These are phyloP conservation scores for Gortyna flavago DNA, from an alignment of 2,888 invertebrate genomes.

Conservation along the genomic window DNA sequence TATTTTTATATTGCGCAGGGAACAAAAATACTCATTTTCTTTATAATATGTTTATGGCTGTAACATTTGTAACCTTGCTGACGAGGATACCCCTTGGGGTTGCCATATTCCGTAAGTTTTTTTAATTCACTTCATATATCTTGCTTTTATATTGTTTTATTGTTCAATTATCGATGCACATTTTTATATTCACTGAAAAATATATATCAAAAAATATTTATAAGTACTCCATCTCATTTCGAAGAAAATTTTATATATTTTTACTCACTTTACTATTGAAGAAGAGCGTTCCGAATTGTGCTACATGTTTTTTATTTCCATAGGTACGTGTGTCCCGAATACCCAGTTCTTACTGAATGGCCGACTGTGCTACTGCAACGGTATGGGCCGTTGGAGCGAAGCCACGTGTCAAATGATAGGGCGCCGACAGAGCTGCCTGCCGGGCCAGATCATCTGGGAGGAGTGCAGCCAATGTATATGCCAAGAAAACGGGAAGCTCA, in stretches of 20 bases:
- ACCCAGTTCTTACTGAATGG: slow-evolving; percentile 79
- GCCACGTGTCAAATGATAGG: slow-evolving; percentile 73
- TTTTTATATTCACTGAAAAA: slow-evolving; percentile 18
- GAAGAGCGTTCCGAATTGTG: neutral
- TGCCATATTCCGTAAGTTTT: slow-evolving; percentile 76
- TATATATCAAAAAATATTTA: no score
- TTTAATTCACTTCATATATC: neutral
- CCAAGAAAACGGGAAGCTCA: slow-evolving; percentile 76
- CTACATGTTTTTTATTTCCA: slow-evolving; percentile 29
- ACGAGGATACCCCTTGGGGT: slow-evolving; percentile 68
- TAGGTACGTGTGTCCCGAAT: slow-evolving; percentile 83
- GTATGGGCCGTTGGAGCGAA: slow-evolving; percentile 77
- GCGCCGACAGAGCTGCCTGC: slow-evolving; percentile 75
- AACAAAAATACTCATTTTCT: slow-evolving; percentile 60
- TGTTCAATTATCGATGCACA: neutral
- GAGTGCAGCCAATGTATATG: slow-evolving; percentile 84
- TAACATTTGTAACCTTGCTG: slow-evolving; percentile 76
- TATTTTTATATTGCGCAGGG: slow-evolving; percentile 61
- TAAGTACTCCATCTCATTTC: neutral
- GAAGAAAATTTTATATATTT: neutral
- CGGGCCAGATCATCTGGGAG: slow-evolving; percentile 80
- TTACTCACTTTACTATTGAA: slow-evolving; percentile 26
- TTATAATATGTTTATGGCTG: slow-evolving; percentile 76
- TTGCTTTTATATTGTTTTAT: neutral
- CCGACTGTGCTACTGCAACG: slow-evolving; percentile 79